Evolutionary conservation across 2,113 vertebrate species (phyloP), one percentile per base, ranked within the genome.

Genomic region (Neogobius melanostomus): DNA sequence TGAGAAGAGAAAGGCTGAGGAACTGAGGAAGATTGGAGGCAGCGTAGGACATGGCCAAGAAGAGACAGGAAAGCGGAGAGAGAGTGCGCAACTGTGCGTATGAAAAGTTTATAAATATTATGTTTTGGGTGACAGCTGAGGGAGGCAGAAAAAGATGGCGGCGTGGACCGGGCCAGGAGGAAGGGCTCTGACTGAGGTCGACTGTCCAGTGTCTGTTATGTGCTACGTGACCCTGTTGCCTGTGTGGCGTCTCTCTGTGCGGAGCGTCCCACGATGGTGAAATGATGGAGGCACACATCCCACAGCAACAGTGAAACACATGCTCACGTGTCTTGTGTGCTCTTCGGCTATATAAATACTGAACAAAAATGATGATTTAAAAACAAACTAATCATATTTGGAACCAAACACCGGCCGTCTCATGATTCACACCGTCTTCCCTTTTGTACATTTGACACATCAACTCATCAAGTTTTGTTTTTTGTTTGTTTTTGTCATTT

Each of bases 321-420:
- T 89, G 90, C 85, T 88, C 53, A 69, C 82, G 88, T 91, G 87
- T 90, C 80, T 86, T 89, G 91, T 93, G 91, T 91, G 92, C 91
- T 92, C 89, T 88, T 89, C 85, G 70, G 86, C 79, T 86, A 85
- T 91, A 88, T 88, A 90, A 88, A 90, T 89, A 89, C 85, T 89
- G 86, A 85, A 89, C 76, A 81, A 86, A 87, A 87, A 72, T 64
- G 86, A 81, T 77, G 87, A 85, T 56, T 36, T 83, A 84, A 84
- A 82, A 89, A 90, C 74, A 86, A 85, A 85, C 66, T 77, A 83
- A 83, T 86, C 69, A 79, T 66, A 80, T 73, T 86, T 83, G 76
- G 83, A 89, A 86, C 80, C 88, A 74, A 90, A 87, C 83, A 76
- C 89, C 86, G 70, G 65, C 82, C 84, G 89, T 85, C 87, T 84